phyloP scores from a whole-genome alignment of 2,113 vertebrate genomes.

The Prionailurus bengalensis region DNA sequence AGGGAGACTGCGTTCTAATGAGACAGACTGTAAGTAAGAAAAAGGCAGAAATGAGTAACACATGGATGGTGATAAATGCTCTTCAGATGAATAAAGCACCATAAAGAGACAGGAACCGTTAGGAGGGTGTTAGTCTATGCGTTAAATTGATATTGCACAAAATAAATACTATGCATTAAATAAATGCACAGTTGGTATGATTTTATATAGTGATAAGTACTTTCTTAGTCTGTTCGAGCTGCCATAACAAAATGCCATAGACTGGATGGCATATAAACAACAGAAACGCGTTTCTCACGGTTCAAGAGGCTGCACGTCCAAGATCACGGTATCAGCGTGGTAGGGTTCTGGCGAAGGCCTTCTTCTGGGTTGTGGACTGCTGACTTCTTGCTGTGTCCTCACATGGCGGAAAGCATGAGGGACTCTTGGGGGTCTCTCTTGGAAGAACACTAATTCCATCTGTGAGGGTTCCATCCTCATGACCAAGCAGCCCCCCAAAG shows the following conservation, averaged over 20 bases:
- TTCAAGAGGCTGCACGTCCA: background rate
- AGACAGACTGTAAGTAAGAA: background rate
- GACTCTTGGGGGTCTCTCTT: background rate
- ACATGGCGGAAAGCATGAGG: too few relatives aligned
- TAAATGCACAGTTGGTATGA: background rate
- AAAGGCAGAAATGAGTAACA: background rate
- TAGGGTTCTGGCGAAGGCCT: background rate
- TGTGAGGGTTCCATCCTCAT: background rate
- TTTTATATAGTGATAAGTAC: background rate
- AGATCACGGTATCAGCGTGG: background rate
- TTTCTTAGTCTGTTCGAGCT: background rate
- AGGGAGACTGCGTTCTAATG: background rate
- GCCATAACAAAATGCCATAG: background rate
- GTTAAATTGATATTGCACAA: background rate
- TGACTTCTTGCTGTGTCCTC: background rate
- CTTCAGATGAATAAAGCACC: background rate
- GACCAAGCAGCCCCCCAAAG: background rate
- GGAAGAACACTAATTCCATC: background rate
- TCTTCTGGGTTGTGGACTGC: background rate
- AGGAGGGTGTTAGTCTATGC: background rate
- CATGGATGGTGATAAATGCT: background rate
- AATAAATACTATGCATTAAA: background rate
- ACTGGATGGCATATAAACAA: background rate
- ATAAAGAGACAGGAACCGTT: background rate
- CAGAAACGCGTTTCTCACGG: background rate